phyloP scores from a whole-genome alignment of 2,888 invertebrate species.

The Odontocolon sp. region DNA sequence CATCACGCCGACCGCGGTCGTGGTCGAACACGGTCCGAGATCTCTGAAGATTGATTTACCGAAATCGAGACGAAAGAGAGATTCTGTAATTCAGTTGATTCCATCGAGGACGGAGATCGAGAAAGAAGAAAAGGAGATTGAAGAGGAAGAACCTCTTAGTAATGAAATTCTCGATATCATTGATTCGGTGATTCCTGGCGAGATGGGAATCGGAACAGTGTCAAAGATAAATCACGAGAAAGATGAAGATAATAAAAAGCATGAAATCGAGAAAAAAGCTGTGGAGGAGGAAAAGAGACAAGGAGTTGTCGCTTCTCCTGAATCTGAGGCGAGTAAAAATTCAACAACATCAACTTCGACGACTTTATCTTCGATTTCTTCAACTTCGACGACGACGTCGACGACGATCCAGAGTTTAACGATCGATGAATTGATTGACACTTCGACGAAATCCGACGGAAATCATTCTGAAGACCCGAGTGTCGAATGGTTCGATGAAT shows the following conservation, averaged over 20 bases:
- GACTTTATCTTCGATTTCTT: neutral
- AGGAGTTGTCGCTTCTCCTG: no score
- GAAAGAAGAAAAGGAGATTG: conserved; percentile 66
- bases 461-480: conserved; percentile 64
- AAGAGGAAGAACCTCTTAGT: conserved; percentile 74
- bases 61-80: conserved; percentile 53
- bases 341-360: conserved; percentile 28
- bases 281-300: conserved; percentile 53
- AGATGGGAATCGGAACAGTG: conserved; percentile 46
- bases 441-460: conserved; percentile 35
- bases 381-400: conserved; percentile 44
- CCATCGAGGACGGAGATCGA: conserved; percentile 74
- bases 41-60: conserved; percentile 67
- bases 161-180: conserved; percentile 79
- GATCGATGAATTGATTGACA: conserved; percentile 47
- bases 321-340: conserved; percentile 4
- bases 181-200: conserved; percentile 73
- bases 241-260: conserved; percentile 28
- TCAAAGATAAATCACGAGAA: conserved; percentile 45
- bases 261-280: conserved; percentile 13
- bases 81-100: conserved; percentile 73
- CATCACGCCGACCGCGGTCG: conserved; percentile 75
- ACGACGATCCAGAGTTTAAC: conserved; percentile 38
- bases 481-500: conserved; percentile 65
- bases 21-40: conserved; percentile 81